Evolutionary conservation across 2,797 vertebrate genomes (phyloP), one percentile per base, ranked within the genome.

Genomic region (Hypotaenidia okinawae): DNA sequence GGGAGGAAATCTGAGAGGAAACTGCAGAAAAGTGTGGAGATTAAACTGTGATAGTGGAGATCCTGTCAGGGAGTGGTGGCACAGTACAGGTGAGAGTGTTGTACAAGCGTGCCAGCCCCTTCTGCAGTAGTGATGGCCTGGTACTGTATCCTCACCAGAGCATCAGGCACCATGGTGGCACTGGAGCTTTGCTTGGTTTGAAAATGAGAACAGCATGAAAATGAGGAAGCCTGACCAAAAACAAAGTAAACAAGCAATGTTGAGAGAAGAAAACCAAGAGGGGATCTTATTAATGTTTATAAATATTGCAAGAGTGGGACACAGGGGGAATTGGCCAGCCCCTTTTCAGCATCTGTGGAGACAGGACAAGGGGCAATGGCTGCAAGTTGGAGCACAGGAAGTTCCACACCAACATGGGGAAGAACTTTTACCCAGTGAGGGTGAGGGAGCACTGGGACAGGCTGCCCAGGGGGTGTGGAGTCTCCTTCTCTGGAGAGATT

Each of bases 91-190:
- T 45, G 25, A 67, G 63, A 57, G 13, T 1, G 4, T 57, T 61
- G n/a, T 22, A 47, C 15, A 28, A 14, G 9, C 0, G 0, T 62
- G 28, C 22, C n/a, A 24, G 27, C 8, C 19, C 27, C 24, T 78
- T 49, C 58, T 70, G 32, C 27, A 30, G 39, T 13, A 52, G 54
- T 11, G 35, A 35, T 24, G 3, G 5, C 9, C 28, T 59, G 45
- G 28, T 14, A 2, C 24, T 43, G 10, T 11, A 6, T 57, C 43
- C 16, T 84, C 0, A 0, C 27, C 39, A 68, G 51, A 66, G 28
- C 45, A 72, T 43, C 83, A 69, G 58, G 16, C 16, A 68, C 28
- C 22, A 49, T 0, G 0, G 30, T 58, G 21, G 8, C 32, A 45
- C n/a, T 0, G 0, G 43, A 47, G 21, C 30, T 74, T 62, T 58